A percentile compares a stretch with the other conserved stretches of the same genome.
Evolutionary conservation across 1,140 invertebrate genomes (phyloP).

Genomic region (Spodoptera litura): DNA sequence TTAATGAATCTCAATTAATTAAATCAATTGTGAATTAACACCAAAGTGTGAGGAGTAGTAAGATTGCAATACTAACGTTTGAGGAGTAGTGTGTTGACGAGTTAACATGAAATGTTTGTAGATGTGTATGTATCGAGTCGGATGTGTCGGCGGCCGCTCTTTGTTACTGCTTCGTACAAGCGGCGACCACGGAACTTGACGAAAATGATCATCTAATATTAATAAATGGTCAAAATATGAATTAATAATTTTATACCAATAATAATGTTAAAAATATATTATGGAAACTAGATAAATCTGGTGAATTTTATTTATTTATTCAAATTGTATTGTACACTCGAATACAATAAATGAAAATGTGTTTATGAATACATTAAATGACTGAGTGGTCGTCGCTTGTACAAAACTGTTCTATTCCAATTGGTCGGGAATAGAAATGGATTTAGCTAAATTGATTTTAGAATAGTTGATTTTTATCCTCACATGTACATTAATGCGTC

Average conservation of each 20-base stretch:
- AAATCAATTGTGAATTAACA: slow-evolving; percentile 44
- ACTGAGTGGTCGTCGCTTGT: slow-evolving; percentile 11
- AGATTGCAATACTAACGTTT: slow-evolving; percentile 41
- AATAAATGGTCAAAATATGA: not conserved
- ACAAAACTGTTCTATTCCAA: not conserved
- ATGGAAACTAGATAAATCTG: not conserved
- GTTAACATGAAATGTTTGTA: slow-evolving; percentile 30
- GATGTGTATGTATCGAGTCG: slow-evolving; percentile 29
- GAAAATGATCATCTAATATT: not conserved
- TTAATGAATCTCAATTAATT: slow-evolving; percentile 44
- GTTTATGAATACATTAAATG: not conserved
- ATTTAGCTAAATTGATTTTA: slow-evolving; percentile 40
- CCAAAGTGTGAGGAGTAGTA: slow-evolving; percentile 28
- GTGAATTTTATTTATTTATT: slow-evolving; percentile 13
- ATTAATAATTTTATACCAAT: not conserved
- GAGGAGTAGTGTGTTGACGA: slow-evolving; percentile 30
- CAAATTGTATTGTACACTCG: not conserved
- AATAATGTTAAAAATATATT: slow-evolving; percentile 4
- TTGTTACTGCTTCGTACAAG: slow-evolving; percentile 1
- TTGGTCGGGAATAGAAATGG: slow-evolving; percentile 15
- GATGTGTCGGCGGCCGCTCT: slow-evolving; percentile 3
- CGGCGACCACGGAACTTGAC: not conserved
- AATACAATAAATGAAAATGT: not conserved
- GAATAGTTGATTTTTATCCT: slow-evolving; percentile 26
- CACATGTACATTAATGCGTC: not conserved